A percentile compares a stretch with the other conserved stretches of the same genome.
phyloP scores from a whole-genome alignment of 1,140 invertebrate genomes.

The Homarus americanus region DNA sequence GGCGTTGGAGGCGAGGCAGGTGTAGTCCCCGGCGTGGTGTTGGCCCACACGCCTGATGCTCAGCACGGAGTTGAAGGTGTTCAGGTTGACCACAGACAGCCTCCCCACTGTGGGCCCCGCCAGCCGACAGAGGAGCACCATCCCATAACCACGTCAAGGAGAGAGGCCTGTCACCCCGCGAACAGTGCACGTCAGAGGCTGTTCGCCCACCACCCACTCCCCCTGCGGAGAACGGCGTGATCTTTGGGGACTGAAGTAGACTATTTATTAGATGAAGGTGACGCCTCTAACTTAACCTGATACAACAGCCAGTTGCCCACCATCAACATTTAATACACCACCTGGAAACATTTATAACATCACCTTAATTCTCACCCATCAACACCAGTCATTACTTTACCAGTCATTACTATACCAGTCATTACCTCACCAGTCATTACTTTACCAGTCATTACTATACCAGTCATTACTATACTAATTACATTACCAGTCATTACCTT shows the following conservation, averaged over 20 bases:
- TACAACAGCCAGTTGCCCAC: too few species aligned
- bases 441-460: too few species aligned
- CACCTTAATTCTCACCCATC: too few species aligned
- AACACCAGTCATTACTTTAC: too few species aligned
- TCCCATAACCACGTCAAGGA: conserved; percentile 88
- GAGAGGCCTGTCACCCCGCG: conserved; percentile 97
- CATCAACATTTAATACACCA: too few species aligned
- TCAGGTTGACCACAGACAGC: conserved; percentile 83
- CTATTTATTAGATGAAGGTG: not conserved
- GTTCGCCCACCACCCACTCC: conserved; percentile 76
- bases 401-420: too few species aligned
- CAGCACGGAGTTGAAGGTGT: conserved; percentile 92
- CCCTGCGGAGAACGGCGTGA: conserved; percentile 47
- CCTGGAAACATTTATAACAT: too few species aligned
- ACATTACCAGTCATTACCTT: too few species aligned
- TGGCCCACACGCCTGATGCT: conserved; percentile 91
- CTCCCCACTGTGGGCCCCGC: conserved; percentile 78
- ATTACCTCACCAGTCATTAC: too few species aligned
- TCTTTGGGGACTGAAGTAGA: conserved; percentile 62
- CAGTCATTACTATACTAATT: too few species aligned
- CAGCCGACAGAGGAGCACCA: conserved; percentile 81
- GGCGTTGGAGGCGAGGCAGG: conserved; percentile 80
- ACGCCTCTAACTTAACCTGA: too few species aligned
- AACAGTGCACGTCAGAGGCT: conserved; percentile 92
- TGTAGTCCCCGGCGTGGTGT: conserved; percentile 92